Conservation (phyloP, 2,113 vertebrate species). For the Dendropsophus ebraccatus region DNA sequence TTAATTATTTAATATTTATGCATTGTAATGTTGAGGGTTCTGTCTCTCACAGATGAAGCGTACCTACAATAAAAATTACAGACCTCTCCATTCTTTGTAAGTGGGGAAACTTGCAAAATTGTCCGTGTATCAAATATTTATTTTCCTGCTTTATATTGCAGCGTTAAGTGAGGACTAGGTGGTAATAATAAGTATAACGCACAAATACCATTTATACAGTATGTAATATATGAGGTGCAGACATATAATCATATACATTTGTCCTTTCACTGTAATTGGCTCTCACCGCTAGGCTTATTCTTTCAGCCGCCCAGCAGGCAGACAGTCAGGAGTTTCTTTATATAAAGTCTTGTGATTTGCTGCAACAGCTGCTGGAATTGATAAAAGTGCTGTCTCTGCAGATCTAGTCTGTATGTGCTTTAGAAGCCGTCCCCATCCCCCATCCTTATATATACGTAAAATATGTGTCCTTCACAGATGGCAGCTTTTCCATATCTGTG, state of each 20-base stretch:
- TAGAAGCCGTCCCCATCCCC: neutral
- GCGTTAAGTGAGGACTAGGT: neutral
- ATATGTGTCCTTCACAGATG: neutral
- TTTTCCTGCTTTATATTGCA: too few relatives aligned
- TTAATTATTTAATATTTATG: too few relatives aligned
- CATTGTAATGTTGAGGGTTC: too few relatives aligned
- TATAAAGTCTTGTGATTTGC: neutral
- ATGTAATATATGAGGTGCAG: neutral
- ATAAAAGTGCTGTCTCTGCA: slow-evolving; percentile 12
- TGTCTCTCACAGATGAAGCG: too few relatives aligned
- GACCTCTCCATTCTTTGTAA: too few relatives aligned
- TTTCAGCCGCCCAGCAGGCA: neutral
- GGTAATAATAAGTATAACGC: neutral
- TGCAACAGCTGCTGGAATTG: neutral
- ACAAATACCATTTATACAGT: too few relatives aligned
- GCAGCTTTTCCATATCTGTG: neutral
- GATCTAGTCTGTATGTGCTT: neutral
- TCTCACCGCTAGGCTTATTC: neutral
- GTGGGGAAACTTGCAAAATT: too few relatives aligned
- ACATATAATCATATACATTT: neutral
- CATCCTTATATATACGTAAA: neutral
- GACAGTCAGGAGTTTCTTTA: neutral
- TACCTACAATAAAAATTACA: too few relatives aligned
- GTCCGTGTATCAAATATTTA: too few relatives aligned
- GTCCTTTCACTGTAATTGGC: neutral